A percentile compares a stretch with the other conserved stretches of the same genome.
Conservation (phyloP, 2,888 invertebrate species). For the Allacma fusca region DNA sequence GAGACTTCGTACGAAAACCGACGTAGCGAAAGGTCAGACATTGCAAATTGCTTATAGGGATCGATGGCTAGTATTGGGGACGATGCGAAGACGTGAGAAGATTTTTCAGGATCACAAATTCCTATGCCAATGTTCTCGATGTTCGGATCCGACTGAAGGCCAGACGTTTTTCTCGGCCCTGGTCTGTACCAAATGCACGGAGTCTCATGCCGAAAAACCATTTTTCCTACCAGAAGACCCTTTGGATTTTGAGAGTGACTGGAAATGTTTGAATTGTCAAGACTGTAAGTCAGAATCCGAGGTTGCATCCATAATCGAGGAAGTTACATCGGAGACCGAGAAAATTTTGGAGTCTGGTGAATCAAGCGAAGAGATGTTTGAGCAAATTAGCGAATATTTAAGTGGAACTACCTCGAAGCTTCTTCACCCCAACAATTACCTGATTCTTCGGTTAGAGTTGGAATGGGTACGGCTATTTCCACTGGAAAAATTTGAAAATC, state of each 20-base stretch:
- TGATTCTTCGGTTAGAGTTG: conserved; percentile 10
- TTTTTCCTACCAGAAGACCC: conserved; percentile 20
- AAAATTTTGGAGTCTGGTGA: neutral
- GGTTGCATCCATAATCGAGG: conserved; percentile 7
- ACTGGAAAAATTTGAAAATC: neutral
- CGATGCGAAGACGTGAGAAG: conserved; percentile 34
- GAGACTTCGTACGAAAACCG: conserved; percentile 25
- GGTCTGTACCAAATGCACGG: neutral
- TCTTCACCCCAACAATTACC: conserved; percentile 21
- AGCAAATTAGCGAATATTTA: neutral
- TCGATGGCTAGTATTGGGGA: conserved; percentile 30
- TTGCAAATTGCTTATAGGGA: conserved; percentile 33
- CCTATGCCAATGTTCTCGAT: conserved; percentile 26
- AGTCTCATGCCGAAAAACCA: neutral
- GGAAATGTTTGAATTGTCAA: conserved; percentile 14
- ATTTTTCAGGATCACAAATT: conserved; percentile 31
- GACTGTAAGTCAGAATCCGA: neutral
- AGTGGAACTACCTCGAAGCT: neutral
- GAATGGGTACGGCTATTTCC: conserved; percentile 14
- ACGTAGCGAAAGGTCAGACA: neutral
- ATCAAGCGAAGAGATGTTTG: neutral
- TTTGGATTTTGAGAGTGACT: neutral
- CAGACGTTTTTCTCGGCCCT: conserved; percentile 20
- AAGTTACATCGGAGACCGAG: neutral
- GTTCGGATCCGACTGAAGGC: conserved; percentile 13